Evolutionary conservation across 2,113 vertebrate genomes (phyloP).

Genomic region (Xiphophorus hellerii): DNA sequence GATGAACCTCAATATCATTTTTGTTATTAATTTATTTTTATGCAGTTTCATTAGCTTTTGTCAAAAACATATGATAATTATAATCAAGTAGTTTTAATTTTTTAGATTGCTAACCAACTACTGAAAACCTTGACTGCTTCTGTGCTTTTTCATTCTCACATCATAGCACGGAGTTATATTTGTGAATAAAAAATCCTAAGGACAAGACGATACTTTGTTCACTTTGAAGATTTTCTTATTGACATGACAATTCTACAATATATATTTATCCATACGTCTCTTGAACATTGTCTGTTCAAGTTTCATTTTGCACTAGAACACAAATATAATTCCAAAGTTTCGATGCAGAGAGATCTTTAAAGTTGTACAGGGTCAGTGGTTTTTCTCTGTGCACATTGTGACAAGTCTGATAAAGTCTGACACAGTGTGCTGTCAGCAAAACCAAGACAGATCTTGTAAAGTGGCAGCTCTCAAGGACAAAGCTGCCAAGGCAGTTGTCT

Average conservation of each 20-base stretch:
- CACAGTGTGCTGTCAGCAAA: constrained; percentile 45
- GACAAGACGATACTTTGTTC: neutral
- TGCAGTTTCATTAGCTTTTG: neutral
- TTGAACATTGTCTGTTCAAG: too few species aligned
- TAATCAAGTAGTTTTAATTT: neutral
- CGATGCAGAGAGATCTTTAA: constrained; percentile 15
- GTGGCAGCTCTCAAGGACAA: constrained; percentile 52
- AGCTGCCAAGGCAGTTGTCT: constrained; percentile 38
- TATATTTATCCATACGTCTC: neutral
- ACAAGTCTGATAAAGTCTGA: constrained; percentile 46
- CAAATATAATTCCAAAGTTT: constrained; percentile 31
- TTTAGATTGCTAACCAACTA: neutral
- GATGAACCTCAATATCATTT: neutral
- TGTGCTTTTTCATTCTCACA: constrained; percentile 20
- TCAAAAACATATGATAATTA: neutral
- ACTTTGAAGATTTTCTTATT: neutral
- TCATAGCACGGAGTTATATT: constrained; percentile 36
- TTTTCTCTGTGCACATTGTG: constrained; percentile 41
- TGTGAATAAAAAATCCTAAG: neutral
- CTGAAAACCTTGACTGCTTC: neutral
- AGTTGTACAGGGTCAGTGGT: neutral
- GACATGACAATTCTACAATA: neutral
- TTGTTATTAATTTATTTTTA: neutral
- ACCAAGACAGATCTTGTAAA: constrained; percentile 27
- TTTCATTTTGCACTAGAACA: neutral